These are phyloP conservation scores for Germaria angustata DNA, from an alignment of 2,888 invertebrate genomes.

Conservation along the genomic window DNA sequence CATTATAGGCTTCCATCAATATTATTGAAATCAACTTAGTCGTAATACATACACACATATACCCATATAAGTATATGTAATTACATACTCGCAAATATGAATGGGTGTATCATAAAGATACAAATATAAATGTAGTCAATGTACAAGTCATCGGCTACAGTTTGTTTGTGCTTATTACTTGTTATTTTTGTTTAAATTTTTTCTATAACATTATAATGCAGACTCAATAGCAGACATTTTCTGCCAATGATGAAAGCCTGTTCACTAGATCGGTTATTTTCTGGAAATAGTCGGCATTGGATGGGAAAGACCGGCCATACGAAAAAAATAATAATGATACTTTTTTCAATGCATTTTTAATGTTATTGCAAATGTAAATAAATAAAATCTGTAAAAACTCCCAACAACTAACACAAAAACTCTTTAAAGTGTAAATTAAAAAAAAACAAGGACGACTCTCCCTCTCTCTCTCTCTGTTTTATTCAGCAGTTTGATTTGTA, in stretches of 20 bases:
- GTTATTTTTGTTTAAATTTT: conserved; percentile 61
- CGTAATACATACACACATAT: neutral
- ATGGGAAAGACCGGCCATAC: neutral
- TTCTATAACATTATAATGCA: conserved; percentile 14
- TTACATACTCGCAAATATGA: neutral
- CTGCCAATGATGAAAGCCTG: conserved; percentile 70
- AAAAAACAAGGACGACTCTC: too few species aligned
- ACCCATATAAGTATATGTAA: neutral
- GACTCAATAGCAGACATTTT: neutral
- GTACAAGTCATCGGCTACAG: conserved; percentile 23
- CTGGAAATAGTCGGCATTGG: conserved; percentile 71
- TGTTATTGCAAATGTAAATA: too few species aligned
- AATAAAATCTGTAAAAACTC: neutral
- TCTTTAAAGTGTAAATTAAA: too few species aligned
- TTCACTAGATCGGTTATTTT: conserved; percentile 72
- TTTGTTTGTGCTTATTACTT: conserved; percentile 59
- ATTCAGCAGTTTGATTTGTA: too few species aligned
- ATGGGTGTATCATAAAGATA: neutral
- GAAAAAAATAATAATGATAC: neutral
- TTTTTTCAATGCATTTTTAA: neutral
- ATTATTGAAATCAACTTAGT: too few species aligned
- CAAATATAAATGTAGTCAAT: neutral
- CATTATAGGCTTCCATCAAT: too few species aligned
- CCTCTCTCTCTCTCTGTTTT: too few species aligned
- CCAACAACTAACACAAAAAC: too few species aligned